These are phyloP conservation scores for Electrona antarctica DNA, from an alignment of 2,113 vertebrate species.

Conservation along the genomic window DNA sequence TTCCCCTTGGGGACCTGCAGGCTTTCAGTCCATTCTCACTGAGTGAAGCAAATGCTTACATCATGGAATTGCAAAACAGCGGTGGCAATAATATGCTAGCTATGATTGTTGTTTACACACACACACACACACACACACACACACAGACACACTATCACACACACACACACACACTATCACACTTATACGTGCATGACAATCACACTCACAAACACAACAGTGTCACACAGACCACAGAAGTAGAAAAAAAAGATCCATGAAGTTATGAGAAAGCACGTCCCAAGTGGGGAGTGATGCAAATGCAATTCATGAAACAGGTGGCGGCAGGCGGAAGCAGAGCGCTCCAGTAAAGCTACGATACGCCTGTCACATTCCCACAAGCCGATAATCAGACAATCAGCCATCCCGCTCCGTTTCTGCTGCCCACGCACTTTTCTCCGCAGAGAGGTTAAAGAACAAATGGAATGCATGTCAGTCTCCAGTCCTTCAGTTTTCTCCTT, in stretches of 20 bases:
- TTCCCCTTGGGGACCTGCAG: neutral
- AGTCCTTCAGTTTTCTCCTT: conserved; percentile 2
- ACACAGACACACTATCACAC: neutral
- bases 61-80: conserved; percentile 22
- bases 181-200: no score
- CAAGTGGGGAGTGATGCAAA: conserved; percentile 28
- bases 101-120: neutral
- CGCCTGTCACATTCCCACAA: conserved; percentile 16
- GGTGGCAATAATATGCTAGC: conserved; percentile 13
- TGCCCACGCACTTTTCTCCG: conserved; percentile 14
- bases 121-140: conserved; percentile 3
- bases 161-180: no score
- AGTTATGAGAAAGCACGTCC: conserved; percentile 27
- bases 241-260: neutral
- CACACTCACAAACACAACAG: no score
- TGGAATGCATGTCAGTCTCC: conserved; percentile 9
- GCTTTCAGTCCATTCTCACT: conserved; percentile 15
- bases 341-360: conserved; percentile 13
- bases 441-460: conserved; percentile 33
- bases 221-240: no score
- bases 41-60: conserved; percentile 24
- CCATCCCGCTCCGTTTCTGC: conserved; percentile 22
- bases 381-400: conserved; percentile 29
- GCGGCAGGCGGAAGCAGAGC: conserved; percentile 5
- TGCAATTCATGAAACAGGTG: conserved; percentile 16